Base-by-base conservation (phyloP, 2,113 vertebrate species). In the Acrocephalus kingi region DNA sequence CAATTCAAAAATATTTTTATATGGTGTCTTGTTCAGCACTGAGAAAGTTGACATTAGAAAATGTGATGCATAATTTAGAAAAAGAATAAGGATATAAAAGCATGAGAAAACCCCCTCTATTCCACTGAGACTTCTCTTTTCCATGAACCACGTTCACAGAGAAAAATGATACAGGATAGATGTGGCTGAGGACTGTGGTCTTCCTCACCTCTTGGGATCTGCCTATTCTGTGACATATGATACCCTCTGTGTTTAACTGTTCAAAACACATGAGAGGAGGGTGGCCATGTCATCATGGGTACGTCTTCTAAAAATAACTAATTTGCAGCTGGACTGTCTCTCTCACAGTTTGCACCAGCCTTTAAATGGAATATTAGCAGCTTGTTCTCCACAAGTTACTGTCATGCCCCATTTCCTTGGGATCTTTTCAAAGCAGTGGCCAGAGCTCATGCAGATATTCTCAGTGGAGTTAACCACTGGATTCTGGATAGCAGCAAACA, bases 161-260 rank as follows among this genome's bases (percentile, higher is more conserved):
- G 31, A 12, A 93, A 84, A 78, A 51, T 21, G 0, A 56, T 27
- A 21, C 3, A 23, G 1, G 1, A 23, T 30, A 39, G 25, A 24
- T 1, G 0, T 45, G 46, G 21, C n/a, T 74, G 64, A 17, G 22
- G 9, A 18, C 41, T 41, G 22, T 41, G 48, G 31, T 71, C 7
- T 10, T 7, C 17, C 19, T 64, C 41, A 16, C 28, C 28, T 71
- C n/a, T 37, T 78, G 45, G 43, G 46, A 89, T 23, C 14, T 64
- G 15, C 23, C 17, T 22, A 20, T 22, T 58, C 46, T 28, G 23
- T 66, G 45, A 24, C 35, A 68, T 30, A 5, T 17, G 31, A 73
- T 20, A 24, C 14, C 10, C 37, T 51, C 22, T 59, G 33, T 9
- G 10, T 66, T 20, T 21, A 45, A 4, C 31, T 37, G 1, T 25